Percentiles rank a stretch among this genome's conserved stretches.
Evolutionary conservation across 2,113 vertebrate genomes (phyloP).

Genomic region (Lophochroa leadbeateri): DNA sequence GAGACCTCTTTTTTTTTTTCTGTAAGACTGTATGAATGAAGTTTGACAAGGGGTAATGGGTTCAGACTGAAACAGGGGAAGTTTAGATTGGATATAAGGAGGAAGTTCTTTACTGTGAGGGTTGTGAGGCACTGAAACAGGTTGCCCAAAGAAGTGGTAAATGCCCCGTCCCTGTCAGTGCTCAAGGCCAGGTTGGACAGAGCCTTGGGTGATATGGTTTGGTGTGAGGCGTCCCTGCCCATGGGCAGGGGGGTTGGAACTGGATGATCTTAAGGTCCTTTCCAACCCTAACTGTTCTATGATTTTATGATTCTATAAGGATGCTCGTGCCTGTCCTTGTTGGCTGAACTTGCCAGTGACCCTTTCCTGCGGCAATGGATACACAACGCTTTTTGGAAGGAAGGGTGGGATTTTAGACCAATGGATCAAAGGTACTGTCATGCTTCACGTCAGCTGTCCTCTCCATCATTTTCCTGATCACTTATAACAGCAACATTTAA

Average conservation of each 20-base stretch:
- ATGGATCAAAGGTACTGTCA: fast-evolving
- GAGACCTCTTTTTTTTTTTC: too few relatives aligned
- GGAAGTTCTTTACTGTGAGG: neutral
- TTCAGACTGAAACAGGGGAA: neutral
- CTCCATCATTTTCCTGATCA: neutral
- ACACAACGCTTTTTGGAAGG: neutral
- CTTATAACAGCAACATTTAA: neutral
- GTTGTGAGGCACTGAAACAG: neutral
- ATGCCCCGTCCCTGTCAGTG: neutral
- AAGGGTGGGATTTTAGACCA: neutral
- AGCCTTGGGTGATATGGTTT: neutral
- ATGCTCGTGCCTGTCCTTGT: neutral
- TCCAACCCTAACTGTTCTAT: neutral
- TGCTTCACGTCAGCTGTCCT: neutral
- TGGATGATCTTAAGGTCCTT: neutral
- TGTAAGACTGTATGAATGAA: too few relatives aligned
- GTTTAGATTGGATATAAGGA: neutral
- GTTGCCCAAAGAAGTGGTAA: neutral
- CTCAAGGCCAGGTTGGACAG: neutral
- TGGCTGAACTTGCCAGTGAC: neutral
- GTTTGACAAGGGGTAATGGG: neutral
- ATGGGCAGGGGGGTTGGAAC: neutral
- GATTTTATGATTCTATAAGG: neutral
- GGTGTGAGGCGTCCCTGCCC: neutral
- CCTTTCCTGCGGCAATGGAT: neutral